Evolutionary conservation across 1,140 invertebrate species (phyloP), one percentile per base, ranked within the genome.

Genomic region (Lordiphosa clarofinis): DNA sequence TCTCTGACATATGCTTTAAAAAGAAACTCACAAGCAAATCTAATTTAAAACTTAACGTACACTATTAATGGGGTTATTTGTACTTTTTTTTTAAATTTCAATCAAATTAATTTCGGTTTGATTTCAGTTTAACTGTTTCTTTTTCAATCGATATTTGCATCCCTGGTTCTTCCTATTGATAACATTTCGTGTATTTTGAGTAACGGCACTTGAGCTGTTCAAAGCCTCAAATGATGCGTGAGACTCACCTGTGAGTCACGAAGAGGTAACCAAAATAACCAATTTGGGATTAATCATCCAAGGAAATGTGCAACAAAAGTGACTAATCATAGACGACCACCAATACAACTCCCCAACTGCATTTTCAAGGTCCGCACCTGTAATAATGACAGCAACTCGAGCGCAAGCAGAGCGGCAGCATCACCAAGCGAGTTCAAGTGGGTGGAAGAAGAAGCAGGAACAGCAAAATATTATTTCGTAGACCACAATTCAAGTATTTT

Each of bases 401-500:
- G 12, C 59, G 10, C 42, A 52, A 21, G 31, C 24, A 44, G 38
- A 28, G 9, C 11, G 2, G 36, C 33, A 35, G 58, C 43, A 44
- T 28, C 38, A 44, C 43, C 19, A 3, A 24, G 21, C 35, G 35
- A 44, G 40, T 71, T 81, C 71, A 82, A 81, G 76, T 75, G 79
- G 57, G 64, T 64, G 37, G 40, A 46, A 58, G 40, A 46, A 49
- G 33, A 28, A 56, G 43, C 60, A 44, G 68, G 57, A 31, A 49
- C 50, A 65, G 56, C 49, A 63, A 62, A 55, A 75, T 42, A 10
- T 21, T 53, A 21, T 53, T 46, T 33, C 24, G 8, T 15, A 53
- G 21, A 31, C 55, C 43, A 57, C 60, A 49, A 61, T 81, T 82
- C 73, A 78, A 82, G 78, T 84, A 84, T 73, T 82, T 82, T 82